A percentile compares a stretch with the other conserved stretches of the same genome.
phyloP scores from a whole-genome alignment of 2,113 vertebrate species.

The Semicossyphus pulcher region DNA sequence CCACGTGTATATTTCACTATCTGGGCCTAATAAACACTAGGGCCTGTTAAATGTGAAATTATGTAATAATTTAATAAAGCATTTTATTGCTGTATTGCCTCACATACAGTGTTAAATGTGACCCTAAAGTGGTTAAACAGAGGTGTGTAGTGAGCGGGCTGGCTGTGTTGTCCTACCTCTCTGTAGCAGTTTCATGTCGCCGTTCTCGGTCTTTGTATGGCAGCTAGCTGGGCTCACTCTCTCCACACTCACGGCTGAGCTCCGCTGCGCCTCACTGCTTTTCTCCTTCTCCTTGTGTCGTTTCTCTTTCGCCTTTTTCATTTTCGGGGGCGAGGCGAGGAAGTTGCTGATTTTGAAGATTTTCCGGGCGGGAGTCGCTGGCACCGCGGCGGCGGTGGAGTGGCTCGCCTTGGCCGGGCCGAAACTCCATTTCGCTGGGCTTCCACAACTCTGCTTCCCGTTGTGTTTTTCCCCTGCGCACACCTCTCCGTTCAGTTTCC shows the following conservation, averaged over 20 bases:
- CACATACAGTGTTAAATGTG: accelerated
- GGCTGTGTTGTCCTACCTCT: conserved; percentile 65
- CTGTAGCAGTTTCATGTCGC: conserved; percentile 75
- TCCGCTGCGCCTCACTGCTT: conserved; percentile 78
- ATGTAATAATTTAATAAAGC: conserved; percentile 33
- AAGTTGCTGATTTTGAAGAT: conserved; percentile 86
- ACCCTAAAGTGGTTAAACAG: accelerated
- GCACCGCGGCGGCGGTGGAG: conserved; percentile 68
- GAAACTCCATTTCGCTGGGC: conserved; percentile 88
- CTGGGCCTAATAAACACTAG: conserved; percentile 74
- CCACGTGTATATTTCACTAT: conserved; percentile 73
- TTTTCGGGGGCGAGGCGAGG: conserved; percentile 80
- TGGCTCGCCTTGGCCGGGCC: conserved; percentile 83
- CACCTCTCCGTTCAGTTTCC: conserved; percentile 87
- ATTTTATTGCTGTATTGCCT: not conserved
- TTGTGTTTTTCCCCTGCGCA: conserved; percentile 86
- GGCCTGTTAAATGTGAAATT: conserved; percentile 55
- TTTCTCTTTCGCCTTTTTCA: conserved; percentile 88
- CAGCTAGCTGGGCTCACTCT: conserved; percentile 78
- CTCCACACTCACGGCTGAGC: conserved; percentile 69
- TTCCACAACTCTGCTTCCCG: conserved; percentile 86
- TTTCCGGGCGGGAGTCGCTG: conserved; percentile 71
- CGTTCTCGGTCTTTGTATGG: conserved; percentile 83
- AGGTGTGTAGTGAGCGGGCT: not conserved
- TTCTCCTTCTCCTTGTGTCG: conserved; percentile 89